Evolutionary conservation across 2,888 invertebrate genomes (phyloP), one percentile per base, ranked within the genome.

Genomic region (Hirtodrosophila duncani): DNA sequence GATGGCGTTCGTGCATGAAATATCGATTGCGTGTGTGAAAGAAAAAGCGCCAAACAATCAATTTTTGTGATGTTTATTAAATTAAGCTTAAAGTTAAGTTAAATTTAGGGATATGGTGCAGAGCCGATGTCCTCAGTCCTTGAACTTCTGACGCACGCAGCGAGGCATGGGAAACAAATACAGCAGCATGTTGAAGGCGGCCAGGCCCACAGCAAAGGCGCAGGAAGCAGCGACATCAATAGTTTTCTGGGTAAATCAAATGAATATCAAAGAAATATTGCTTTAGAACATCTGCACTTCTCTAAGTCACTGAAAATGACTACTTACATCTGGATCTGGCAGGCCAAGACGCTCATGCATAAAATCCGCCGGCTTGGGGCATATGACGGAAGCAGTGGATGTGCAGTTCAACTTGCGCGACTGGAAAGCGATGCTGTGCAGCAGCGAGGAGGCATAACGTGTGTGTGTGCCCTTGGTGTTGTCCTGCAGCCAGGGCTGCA

Each of bases 141-240:
- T 91, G 88, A 96, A 97, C 87, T 97, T 97, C 57, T 93, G 92
- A 79, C 94, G 94, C 8, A 96, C 90, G 82, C 92, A 94, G 20
- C 92, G 91, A 0, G 96, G 96, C 69, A 96, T 86, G 0, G 96
- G 96, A 69, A 96, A 89, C 30, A 96, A 87, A 86, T 96, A 97
- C 41, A 96, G 87, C 55, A 97, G 90, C 84, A 95, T 92, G 84
- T 96, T 96, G 3, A 96, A 89, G 33, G 95, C 89, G 59, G 94
- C 92, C 67, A 95, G 90, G 1, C 94, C 94, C 0, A 93, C 87
- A 0, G 95, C 92, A 80, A 96, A 96, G 0, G 94, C 94, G 60
- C 95, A 92, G 0, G 94, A 92, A 16, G 95, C 90, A 0, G 94
- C 92, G 44, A 96, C 89, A 88, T 96, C 87, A 44, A 86, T 96